These are phyloP conservation scores for Pogonophryne albipinna DNA, from an alignment of 2,797 vertebrate species.

Conservation along the genomic window DNA sequence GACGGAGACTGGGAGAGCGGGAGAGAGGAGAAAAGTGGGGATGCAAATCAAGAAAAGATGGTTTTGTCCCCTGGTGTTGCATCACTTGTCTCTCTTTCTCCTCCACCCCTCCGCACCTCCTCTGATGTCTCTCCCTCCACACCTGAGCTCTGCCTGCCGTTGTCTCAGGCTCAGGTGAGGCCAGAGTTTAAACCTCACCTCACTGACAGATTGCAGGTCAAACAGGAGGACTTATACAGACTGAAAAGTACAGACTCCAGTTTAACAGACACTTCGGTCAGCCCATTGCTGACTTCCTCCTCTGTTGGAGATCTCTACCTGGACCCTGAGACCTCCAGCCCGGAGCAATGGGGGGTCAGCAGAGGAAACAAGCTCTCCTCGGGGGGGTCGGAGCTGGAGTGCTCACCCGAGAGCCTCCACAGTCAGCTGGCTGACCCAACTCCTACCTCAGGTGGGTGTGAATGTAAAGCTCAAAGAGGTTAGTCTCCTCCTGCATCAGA, in stretches of 20 bases:
- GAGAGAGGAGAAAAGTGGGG: slow-evolving; percentile 43
- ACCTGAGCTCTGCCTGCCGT: slow-evolving; percentile 70
- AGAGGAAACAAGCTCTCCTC: slow-evolving; percentile 76
- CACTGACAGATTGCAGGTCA: slow-evolving; percentile 46
- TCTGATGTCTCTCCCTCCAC: slow-evolving; percentile 45
- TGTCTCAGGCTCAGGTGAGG: slow-evolving; percentile 67
- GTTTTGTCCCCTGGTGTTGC: slow-evolving; percentile 27
- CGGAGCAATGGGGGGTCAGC: slow-evolving; percentile 63
- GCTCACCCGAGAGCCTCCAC: slow-evolving; percentile 79
- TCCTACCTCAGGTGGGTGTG: slow-evolving; percentile 88
- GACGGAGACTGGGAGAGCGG: slow-evolving; percentile 51
- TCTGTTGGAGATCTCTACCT: slow-evolving; percentile 70
- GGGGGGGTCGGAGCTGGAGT: slow-evolving; percentile 78
- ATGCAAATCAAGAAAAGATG: slow-evolving; percentile 29
- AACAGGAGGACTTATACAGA: slow-evolving; percentile 67
- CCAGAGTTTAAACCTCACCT: slow-evolving; percentile 56
- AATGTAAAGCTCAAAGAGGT: neutral
- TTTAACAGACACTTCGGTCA: slow-evolving; percentile 63
- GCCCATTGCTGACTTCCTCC: slow-evolving; percentile 63
- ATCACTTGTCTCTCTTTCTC: slow-evolving; percentile 65
- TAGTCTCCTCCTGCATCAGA: neutral
- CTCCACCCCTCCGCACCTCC: slow-evolving; percentile 57
- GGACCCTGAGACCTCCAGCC: slow-evolving; percentile 49
- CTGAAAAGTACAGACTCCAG: slow-evolving; percentile 82
- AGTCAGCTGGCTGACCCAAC: slow-evolving; percentile 86